phyloP scores from a whole-genome alignment of 2,797 vertebrate genomes.

The Enteromius unitaeniatus region DNA sequence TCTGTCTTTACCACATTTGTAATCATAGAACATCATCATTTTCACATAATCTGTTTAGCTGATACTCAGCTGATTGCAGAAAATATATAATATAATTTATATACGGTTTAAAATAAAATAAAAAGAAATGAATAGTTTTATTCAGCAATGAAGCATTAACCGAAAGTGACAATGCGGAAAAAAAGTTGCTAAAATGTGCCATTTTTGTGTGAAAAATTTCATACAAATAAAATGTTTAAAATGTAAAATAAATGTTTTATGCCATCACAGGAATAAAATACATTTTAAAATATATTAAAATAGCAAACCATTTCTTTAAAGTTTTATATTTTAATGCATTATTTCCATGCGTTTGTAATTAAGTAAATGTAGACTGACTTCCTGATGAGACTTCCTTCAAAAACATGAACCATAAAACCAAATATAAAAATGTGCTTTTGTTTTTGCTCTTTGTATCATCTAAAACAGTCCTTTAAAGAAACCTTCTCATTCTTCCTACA shows the following conservation, averaged over 20 bases:
- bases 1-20: not conserved
- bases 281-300: not conserved
- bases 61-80: not conserved
- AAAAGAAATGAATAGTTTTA: not conserved
- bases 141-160: not conserved
- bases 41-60: not conserved
- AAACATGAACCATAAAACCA: not conserved
- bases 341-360: not conserved
- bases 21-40: not conserved
- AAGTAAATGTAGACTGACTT: not conserved
- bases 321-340: not conserved
- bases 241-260: no score
- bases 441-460: not conserved
- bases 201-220: not conserved
- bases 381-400: not conserved
- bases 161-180: not conserved
- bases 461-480: not conserved
- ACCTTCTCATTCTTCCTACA: not conserved
- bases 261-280: not conserved
- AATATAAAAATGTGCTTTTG: fast-evolving
- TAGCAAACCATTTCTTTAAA: not conserved
- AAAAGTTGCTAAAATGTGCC: not conserved
- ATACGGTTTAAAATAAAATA: no score
- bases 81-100: not conserved
- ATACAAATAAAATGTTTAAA: not conserved